These are phyloP conservation scores for Drosophila mulleri DNA, from an alignment of 2,888 invertebrate genomes.

Conservation along the genomic window DNA sequence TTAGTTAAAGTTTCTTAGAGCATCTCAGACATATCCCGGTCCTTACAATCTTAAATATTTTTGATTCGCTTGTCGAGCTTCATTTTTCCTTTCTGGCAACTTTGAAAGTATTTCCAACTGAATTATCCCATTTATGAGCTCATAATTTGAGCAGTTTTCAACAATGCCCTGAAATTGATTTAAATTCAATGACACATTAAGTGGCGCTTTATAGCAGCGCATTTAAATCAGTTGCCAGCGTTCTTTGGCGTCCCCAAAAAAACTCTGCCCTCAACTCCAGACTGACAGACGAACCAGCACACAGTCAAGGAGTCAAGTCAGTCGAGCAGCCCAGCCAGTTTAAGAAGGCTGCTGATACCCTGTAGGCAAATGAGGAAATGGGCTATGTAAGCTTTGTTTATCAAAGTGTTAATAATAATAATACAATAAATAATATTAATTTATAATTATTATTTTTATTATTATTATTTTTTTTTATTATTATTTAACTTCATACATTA, in stretches of 20 bases:
- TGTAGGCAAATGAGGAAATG: background rate
- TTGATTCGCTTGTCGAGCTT: background rate
- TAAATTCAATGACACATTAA: slow-evolving; percentile 73
- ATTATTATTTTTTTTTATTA: too few species aligned
- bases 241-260: slow-evolving; percentile 36
- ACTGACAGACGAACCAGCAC: slow-evolving; percentile 16
- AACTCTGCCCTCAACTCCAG: slow-evolving; percentile 32
- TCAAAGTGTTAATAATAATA: too few species aligned
- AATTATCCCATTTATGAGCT: slow-evolving; percentile 12
- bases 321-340: slow-evolving; percentile 10
- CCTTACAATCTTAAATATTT: background rate
- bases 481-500: too few species aligned
- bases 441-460: too few species aligned
- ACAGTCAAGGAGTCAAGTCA: slow-evolving; percentile 28
- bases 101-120: background rate
- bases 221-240: slow-evolving; percentile 71
- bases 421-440: too few species aligned
- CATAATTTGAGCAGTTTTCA: slow-evolving; percentile 6
- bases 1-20: background rate
- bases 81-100: too few species aligned
- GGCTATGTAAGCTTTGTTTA: background rate
- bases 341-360: slow-evolving; percentile 20
- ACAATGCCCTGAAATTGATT: slow-evolving; percentile 47
- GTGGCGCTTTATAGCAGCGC: slow-evolving; percentile 70
- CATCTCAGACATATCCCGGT: background rate